Percentiles rank a stretch among this genome's conserved stretches.
phyloP scores from a whole-genome alignment of 2,797 vertebrate species.

The Capromys pilorides region DNA sequence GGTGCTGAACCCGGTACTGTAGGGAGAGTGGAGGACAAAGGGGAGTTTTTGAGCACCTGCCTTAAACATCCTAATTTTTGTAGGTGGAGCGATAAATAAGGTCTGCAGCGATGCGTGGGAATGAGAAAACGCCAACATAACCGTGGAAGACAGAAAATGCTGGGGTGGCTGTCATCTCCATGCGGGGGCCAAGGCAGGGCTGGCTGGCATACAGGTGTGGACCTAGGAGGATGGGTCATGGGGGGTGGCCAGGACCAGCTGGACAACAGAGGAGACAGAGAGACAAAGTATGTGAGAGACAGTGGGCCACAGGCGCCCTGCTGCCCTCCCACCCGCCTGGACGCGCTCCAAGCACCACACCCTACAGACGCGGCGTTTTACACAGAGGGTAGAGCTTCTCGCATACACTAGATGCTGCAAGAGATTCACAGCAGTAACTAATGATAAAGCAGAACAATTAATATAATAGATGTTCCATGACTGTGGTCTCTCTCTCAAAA shows the following conservation, averaged over 20 bases:
- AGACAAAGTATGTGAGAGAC: too few relatives aligned
- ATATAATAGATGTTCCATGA: not conserved
- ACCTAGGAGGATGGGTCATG: too few relatives aligned
- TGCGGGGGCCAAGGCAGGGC: too few relatives aligned
- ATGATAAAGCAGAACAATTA: not conserved
- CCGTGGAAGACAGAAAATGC: not conserved
- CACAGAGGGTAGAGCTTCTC: not conserved
- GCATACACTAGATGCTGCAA: not conserved
- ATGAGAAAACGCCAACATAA: not conserved
- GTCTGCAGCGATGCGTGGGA: not conserved
- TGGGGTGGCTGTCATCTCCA: not conserved
- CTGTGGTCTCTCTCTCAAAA: not conserved
- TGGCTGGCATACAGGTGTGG: too few relatives aligned
- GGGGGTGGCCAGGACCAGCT: not conserved
- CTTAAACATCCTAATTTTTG: not conserved
- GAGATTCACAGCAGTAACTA: not conserved
- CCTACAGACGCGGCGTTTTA: too few relatives aligned
- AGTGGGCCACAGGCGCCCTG: fast-evolving
- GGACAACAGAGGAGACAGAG: fast-evolving
- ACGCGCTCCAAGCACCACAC: not conserved
- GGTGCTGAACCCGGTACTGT: not conserved
- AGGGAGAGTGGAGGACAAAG: not conserved
- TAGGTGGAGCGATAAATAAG: not conserved
- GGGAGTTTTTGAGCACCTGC: not conserved
- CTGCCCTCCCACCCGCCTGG: not conserved